Evolutionary conservation across 2,888 invertebrate species (phyloP).

Genomic region (Meteorus colon): DNA sequence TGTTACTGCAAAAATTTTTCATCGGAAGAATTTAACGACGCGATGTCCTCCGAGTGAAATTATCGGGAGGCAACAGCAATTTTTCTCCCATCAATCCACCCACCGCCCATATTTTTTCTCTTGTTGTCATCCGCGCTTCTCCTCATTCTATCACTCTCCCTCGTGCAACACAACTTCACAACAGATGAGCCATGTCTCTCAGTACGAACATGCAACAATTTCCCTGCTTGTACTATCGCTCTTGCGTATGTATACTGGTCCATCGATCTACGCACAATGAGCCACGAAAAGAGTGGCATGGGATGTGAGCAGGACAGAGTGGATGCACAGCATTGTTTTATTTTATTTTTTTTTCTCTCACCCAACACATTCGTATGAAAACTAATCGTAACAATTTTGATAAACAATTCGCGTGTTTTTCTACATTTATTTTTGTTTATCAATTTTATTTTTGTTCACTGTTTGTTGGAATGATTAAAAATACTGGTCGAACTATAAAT

Average conservation of each 20-base stretch:
- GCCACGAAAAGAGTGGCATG: background rate
- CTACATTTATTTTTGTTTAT: slow-evolving; percentile 17
- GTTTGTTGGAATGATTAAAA: background rate
- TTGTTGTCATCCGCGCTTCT: background rate
- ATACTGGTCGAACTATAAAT: background rate
- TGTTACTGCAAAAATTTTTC: slow-evolving; percentile 11
- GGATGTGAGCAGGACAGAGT: background rate
- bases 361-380: slow-evolving; percentile 4
- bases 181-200: slow-evolving; percentile 46
- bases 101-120: background rate
- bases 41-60: slow-evolving; percentile 4
- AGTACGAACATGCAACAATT: slow-evolving; percentile 48
- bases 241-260: slow-evolving; percentile 9
- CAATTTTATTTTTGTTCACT: background rate
- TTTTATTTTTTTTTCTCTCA: slow-evolving; percentile 22
- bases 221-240: slow-evolving; percentile 23
- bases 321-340: background rate
- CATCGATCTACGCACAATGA: slow-evolving; percentile 26
- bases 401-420: slow-evolving; percentile 21
- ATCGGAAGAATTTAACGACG: background rate
- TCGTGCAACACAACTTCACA: slow-evolving; percentile 30
- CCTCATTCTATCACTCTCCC: background rate
- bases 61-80: slow-evolving; percentile 26
- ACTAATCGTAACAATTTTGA: slow-evolving; percentile 20
- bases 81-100: slow-evolving; percentile 23